Percentiles rank a stretch among this genome's conserved stretches.
Evolutionary conservation across 2,113 vertebrate species (phyloP).

Genomic region (Proterorhinus semilunaris): DNA sequence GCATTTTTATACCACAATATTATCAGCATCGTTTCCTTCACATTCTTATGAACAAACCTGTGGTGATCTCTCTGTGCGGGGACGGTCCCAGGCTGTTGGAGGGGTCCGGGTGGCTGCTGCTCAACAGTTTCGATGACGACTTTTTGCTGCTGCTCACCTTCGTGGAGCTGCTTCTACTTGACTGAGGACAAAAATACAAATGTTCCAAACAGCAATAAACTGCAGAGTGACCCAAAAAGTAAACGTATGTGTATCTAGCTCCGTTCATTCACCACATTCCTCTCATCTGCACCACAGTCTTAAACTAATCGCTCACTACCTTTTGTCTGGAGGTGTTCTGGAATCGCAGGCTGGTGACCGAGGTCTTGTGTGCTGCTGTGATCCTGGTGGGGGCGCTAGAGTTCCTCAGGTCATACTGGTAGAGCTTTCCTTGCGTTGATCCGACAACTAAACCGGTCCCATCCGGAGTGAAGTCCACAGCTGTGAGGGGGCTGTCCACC

Average conservation of each 20-base stretch:
- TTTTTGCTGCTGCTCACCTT: constrained; percentile 78
- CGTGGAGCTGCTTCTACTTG: constrained; percentile 75
- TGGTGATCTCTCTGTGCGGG: constrained; percentile 32
- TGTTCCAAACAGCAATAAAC: too few species aligned
- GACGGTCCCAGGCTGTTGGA: constrained; percentile 73
- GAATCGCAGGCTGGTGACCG: constrained; percentile 90
- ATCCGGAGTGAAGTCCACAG: constrained; percentile 90
- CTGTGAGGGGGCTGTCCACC: constrained; percentile 87
- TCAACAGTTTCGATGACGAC: constrained; percentile 63
- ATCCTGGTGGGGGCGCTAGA: constrained; percentile 84
- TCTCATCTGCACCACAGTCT: background rate
- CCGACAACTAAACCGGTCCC: constrained; percentile 90
- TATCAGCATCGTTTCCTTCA: too few species aligned
- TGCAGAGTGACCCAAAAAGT: too few species aligned
- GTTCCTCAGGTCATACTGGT: constrained; percentile 93
- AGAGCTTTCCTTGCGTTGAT: constrained; percentile 91
- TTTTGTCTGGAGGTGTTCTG: constrained; percentile 82
- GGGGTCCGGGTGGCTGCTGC: constrained; percentile 60
- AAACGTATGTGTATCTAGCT: too few species aligned
- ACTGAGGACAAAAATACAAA: constrained; percentile 62
- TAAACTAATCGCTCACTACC: constrained; percentile 64
- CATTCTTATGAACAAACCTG: constrained; percentile 33
- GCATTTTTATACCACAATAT: too few species aligned
- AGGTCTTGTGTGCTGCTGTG: constrained; percentile 89
- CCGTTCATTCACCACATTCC: too few species aligned